These are phyloP conservation scores for Bombus fervidus DNA, from an alignment of 1,140 invertebrate species.

Conservation along the genomic window DNA sequence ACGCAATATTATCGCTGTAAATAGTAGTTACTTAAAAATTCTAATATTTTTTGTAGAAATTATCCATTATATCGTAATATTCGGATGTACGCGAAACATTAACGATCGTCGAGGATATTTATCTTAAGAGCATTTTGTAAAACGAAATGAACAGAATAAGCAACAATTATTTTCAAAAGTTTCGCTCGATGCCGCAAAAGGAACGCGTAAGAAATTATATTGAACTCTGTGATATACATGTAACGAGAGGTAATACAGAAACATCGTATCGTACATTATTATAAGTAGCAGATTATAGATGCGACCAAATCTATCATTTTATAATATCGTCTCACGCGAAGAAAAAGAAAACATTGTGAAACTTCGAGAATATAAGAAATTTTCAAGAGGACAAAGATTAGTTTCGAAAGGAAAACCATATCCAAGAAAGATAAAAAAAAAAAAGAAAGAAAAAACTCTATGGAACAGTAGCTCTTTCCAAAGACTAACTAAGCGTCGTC, in stretches of 20 bases:
- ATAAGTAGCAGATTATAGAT: conserved; percentile 58
- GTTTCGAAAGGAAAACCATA: conserved; percentile 30
- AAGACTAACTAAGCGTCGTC: conserved; percentile 53
- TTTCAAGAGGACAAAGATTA: conserved; percentile 1
- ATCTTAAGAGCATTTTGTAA: conserved; percentile 63
- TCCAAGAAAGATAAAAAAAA: not conserved
- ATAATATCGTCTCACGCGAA: conserved; percentile 51
- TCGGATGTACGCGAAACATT: conserved; percentile 28
- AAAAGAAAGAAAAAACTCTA: not conserved
- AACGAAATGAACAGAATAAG: conserved; percentile 52
- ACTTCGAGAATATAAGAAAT: not conserved
- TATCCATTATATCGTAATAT: conserved; percentile 51
- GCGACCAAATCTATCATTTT: conserved; percentile 67
- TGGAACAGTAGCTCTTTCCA: conserved; percentile 49
- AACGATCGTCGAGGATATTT: conserved; percentile 55
- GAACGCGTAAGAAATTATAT: conserved; percentile 62
- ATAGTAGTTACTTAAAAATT: conserved; percentile 65
- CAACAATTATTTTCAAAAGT: conserved; percentile 66
- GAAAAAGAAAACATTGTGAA: not conserved
- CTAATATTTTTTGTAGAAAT: conserved; percentile 70
- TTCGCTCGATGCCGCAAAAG: conserved; percentile 50
- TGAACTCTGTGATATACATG: conserved; percentile 73
- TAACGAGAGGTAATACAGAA: conserved; percentile 60
- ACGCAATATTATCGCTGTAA: conserved; percentile 47
- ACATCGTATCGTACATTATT: conserved; percentile 49